A percentile compares a stretch with the other conserved stretches of the same genome.
phyloP scores from a whole-genome alignment of 2,797 vertebrate species.

The Aplochiton taeniatus region DNA sequence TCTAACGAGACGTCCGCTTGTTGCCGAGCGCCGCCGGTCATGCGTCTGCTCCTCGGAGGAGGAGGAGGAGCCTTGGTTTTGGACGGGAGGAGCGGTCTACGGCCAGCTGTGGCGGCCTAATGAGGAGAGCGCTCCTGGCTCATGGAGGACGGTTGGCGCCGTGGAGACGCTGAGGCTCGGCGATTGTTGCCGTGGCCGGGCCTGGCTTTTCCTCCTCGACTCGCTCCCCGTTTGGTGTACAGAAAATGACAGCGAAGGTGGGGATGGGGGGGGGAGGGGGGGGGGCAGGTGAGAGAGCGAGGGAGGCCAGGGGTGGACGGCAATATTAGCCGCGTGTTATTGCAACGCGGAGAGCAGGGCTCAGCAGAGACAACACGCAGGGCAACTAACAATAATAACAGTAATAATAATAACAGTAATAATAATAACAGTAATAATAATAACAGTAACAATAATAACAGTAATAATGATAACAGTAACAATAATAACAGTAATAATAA shows the following conservation, averaged over 20 bases:
- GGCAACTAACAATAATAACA: too few relatives aligned
- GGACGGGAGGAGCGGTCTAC: too few relatives aligned
- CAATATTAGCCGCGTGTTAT: slow-evolving; percentile 57
- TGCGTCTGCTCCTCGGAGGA: background rate
- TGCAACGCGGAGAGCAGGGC: slow-evolving; percentile 47
- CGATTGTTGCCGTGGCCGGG: too few relatives aligned
- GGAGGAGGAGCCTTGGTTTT: too few relatives aligned
- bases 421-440: too few relatives aligned
- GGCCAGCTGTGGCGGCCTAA: slow-evolving; percentile 71
- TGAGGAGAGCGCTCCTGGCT: slow-evolving; percentile 74
- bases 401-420: too few relatives aligned
- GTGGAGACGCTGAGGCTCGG: too few relatives aligned
- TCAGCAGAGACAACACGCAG: slow-evolving; percentile 45
- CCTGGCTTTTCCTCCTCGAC: slow-evolving; percentile 7
- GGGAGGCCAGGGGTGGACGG: slow-evolving; percentile 37
- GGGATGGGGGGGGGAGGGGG: slow-evolving; percentile 27
- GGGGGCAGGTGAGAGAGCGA: slow-evolving; percentile 15
- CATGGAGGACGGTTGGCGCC: slow-evolving; percentile 68
- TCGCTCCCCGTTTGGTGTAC: background rate
- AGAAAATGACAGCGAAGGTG: slow-evolving; percentile 15
- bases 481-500: too few relatives aligned
- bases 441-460: too few relatives aligned
- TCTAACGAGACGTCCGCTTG: too few relatives aligned
- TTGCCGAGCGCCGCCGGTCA: background rate
- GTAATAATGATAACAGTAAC: too few relatives aligned